A percentile compares a stretch with the other conserved stretches of the same genome.
Conservation (phyloP, 1,140 invertebrate species). For the Pogonomyrmex californicus region DNA sequence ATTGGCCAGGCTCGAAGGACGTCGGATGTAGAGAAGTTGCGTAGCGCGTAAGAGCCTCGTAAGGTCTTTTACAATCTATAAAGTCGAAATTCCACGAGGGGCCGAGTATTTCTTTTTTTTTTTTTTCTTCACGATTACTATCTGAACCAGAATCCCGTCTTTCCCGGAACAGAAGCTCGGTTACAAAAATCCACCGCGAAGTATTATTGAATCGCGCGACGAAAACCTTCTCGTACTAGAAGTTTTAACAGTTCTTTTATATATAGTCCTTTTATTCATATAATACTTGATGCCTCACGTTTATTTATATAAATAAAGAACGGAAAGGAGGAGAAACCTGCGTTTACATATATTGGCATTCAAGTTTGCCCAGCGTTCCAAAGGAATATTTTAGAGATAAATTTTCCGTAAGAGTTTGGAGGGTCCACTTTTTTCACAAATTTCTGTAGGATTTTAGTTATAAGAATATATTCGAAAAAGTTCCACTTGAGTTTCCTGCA, state of each 20-base stretch:
- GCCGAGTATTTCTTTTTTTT: constrained; percentile 15
- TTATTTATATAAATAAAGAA: constrained; percentile 20
- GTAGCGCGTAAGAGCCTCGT: constrained; percentile 33
- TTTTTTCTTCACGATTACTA: not conserved
- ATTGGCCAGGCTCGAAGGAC: constrained; percentile 8
- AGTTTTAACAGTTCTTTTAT: not conserved
- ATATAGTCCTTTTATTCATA: not conserved
- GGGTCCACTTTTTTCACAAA: not conserved
- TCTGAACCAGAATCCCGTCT: constrained; percentile 14
- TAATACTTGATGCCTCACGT: not conserved
- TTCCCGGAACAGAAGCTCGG: constrained; percentile 20
- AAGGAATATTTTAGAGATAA: not conserved
- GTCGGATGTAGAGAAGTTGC: not conserved
- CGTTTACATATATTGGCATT: not conserved
- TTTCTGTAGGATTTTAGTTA: not conserved
- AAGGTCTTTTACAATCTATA: constrained; percentile 62
- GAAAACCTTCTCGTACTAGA: constrained; percentile 13
- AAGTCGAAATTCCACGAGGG: constrained; percentile 33
- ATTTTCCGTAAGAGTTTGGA: not conserved
- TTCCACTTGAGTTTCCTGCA: not conserved
- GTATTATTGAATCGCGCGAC: not conserved
- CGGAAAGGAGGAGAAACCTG: not conserved
- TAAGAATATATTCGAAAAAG: not conserved
- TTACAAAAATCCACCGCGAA: constrained; percentile 1
- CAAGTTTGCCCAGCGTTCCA: not conserved